Base-by-base conservation (phyloP, 2,113 vertebrate species). In the Brevimyrus niger region DNA sequence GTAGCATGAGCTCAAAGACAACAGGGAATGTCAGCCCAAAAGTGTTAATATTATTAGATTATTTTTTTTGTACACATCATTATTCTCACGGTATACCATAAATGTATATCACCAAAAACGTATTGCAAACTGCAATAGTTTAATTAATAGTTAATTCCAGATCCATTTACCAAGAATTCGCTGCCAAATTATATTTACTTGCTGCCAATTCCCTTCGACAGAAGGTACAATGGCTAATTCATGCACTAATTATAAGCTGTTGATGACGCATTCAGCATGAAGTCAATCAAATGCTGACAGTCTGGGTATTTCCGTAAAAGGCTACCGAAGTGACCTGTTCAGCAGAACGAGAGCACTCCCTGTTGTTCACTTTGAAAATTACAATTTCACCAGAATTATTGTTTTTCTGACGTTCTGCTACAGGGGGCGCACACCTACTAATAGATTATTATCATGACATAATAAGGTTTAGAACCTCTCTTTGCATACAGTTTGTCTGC, bases 191-290 rank as follows among this genome's bases (percentile, higher is more conserved):
- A 53, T 65, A 35, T 53, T 80, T 89, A 11, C 27, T 42, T 47
- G 65, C n/a, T 13, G 23, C n/a, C 38, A 48, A 48, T 76, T n/a
- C 11, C 19, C 9, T 38, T n/a, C 27, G n/a, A 48, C 47, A 53
- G 17, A 47, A 83, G 73, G 31, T 84, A 89, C 50, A 89, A 44
- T 27, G 7, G 76, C 80, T 84, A 46, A 58, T 84, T 89, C 35
- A 89, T 58, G 9, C 50, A n/a, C 88, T 58, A 53, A 84, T 89
- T 46, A 58, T 84, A 84, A 38, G 51, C 11, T 46, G 76, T 27
- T 84, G 88, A 84, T 46, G 76, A 82, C 23, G 51, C 35, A 65
- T 89, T 84, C 31, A 89, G 48, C 53, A 89, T 42, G 27, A 89
- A 85, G 38, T 83, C 50, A 53, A 21, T 86, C 9, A 86, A 47